Percentiles rank a stretch among this genome's conserved stretches.
Evolutionary conservation across 2,888 invertebrate genomes (phyloP).

Genomic region (Chydorus sphaericus): DNA sequence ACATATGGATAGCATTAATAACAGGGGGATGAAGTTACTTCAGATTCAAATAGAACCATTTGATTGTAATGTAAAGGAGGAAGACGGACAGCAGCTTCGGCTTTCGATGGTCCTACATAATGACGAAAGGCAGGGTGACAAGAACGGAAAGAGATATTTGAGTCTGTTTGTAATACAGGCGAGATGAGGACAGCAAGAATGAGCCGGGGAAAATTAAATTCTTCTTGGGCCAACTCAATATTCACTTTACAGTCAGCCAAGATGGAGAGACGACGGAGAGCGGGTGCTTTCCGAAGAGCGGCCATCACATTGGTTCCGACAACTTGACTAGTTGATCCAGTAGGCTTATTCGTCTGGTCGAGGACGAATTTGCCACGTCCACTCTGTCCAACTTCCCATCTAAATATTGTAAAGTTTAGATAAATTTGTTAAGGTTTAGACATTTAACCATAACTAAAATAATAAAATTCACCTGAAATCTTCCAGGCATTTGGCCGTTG

Average conservation of each 20-base stretch:
- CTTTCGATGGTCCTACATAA: neutral
- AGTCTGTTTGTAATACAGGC: no score
- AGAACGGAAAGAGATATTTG: no score
- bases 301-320: neutral
- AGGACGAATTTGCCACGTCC: no score
- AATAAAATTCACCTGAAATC: neutral
- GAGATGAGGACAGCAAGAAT: neutral
- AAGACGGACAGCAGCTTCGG: neutral
- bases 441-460: neutral
- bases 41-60: slow-evolving; percentile 18
- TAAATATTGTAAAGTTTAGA: neutral
- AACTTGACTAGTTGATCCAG: neutral
- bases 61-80: neutral
- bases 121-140: neutral
- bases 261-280: neutral
- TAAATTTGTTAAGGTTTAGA: neutral
- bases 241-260: neutral
- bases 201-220: neutral
- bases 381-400: neutral
- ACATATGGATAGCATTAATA: no score
- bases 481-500: neutral
- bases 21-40: no score
- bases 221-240: neutral
- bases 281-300: neutral
- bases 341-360: no score